Evolutionary conservation across 2,888 invertebrate species (phyloP).

Genomic region (Volucella bombylans): DNA sequence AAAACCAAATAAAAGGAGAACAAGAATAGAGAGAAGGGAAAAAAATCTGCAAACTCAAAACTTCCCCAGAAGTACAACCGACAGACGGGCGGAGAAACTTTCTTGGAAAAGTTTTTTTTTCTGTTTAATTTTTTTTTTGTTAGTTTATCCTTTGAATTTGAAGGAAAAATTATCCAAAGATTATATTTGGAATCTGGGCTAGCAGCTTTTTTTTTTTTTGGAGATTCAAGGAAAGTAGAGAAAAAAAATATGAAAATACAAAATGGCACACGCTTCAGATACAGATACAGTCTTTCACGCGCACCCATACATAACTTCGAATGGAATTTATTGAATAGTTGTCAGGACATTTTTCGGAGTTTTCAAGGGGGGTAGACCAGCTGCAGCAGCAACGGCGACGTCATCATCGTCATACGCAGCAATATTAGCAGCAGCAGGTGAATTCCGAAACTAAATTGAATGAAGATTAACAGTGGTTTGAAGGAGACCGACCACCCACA

Average conservation of each 20-base stretch:
- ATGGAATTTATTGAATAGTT: constrained; percentile 66
- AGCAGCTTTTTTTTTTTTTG: constrained; percentile 13
- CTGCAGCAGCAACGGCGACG: constrained; percentile 20
- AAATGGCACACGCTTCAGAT: constrained; percentile 61
- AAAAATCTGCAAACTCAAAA: constrained; percentile 64
- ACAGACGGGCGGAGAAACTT: constrained; percentile 64
- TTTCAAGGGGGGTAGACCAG: constrained; percentile 19
- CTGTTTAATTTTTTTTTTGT: not conserved
- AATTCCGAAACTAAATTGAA: constrained; percentile 61
- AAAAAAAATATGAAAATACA: constrained; percentile 22
- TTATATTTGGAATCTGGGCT: constrained; percentile 61
- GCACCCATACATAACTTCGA: constrained; percentile 22
- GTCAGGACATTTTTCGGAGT: constrained; percentile 28
- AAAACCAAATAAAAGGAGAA: not conserved
- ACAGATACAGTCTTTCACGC: not conserved
- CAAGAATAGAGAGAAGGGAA: constrained; percentile 15
- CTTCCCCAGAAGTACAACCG: constrained; percentile 56
- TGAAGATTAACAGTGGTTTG: constrained; percentile 64
- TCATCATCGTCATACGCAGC: constrained; percentile 45
- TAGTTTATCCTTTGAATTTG: constrained; percentile 27
- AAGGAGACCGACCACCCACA: constrained; percentile 6
- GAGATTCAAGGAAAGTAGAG: not conserved
- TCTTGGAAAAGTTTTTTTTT: constrained; percentile 55
- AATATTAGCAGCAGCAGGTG: constrained; percentile 56
- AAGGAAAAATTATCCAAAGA: constrained; percentile 68